These are phyloP conservation scores for Sebastolobus altivelis DNA, from an alignment of 2,797 vertebrate species.

Conservation along the genomic window DNA sequence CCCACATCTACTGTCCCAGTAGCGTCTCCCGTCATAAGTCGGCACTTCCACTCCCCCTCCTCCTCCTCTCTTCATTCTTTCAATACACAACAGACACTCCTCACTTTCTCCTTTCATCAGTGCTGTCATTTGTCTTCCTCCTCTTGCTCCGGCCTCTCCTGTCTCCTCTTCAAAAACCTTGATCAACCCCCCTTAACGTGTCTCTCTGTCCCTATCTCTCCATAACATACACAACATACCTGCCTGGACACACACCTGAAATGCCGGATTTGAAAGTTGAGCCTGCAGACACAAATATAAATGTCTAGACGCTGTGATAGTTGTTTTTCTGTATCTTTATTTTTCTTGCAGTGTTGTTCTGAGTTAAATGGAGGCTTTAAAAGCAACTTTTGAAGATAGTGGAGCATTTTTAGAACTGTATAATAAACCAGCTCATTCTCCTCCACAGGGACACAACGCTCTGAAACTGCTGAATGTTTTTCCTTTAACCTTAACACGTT, in stretches of 20 bases:
- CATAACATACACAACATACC: background rate
- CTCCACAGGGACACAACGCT: background rate
- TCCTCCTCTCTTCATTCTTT: background rate
- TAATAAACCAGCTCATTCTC: background rate
- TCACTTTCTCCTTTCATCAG: slow-evolving; percentile 5
- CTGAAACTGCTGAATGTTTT: slow-evolving; percentile 2
- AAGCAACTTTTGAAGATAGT: background rate
- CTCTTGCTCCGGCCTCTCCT: background rate
- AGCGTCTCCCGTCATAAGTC: background rate
- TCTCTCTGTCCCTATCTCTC: background rate
- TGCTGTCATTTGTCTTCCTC: background rate
- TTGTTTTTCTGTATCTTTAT: slow-evolving; percentile 69
- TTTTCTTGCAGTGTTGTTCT: slow-evolving; percentile 38
- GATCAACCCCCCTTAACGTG: background rate
- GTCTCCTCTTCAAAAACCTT: background rate
- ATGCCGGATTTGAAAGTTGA: slow-evolving; percentile 86
- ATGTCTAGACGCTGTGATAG: slow-evolving; percentile 88
- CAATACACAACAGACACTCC: background rate
- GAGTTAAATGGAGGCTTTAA: slow-evolving; percentile 5
- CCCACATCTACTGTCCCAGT: background rate
- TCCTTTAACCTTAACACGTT: slow-evolving; percentile 22
- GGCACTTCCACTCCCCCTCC: background rate
- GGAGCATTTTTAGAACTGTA: background rate
- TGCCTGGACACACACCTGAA: slow-evolving; percentile 22
- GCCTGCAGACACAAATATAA: slow-evolving; percentile 79